Percentiles rank a stretch among this genome's conserved stretches.
These are phyloP conservation scores for Glaucidium brasilianum DNA, from an alignment of 2,113 vertebrate species.

Conservation along the genomic window DNA sequence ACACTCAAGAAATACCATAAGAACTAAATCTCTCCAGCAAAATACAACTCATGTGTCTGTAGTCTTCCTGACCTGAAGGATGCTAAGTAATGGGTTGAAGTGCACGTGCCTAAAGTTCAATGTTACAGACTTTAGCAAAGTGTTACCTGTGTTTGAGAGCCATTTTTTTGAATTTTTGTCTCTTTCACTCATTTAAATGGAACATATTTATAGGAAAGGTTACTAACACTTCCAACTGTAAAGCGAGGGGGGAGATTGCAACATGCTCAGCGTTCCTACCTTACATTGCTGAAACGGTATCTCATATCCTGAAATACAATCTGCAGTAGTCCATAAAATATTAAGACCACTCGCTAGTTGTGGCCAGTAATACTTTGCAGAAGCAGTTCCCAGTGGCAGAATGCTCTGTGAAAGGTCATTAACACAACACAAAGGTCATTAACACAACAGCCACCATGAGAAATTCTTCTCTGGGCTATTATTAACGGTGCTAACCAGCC, in stretches of 20 bases:
- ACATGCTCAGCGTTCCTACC: not conserved
- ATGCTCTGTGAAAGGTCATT: not conserved
- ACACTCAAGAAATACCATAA: not conserved
- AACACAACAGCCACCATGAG: not conserved
- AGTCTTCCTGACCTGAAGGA: not conserved
- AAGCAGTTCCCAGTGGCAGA: not conserved
- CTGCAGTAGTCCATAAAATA: not conserved
- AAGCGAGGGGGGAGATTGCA: not conserved
- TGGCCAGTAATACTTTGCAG: not conserved
- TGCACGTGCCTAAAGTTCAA: rapidly evolving
- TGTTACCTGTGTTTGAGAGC: not conserved
- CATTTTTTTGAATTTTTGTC: too few relatives aligned
- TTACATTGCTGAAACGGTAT: not conserved
- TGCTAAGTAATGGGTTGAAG: not conserved
- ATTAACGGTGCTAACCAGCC: not conserved
- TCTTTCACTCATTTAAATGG: not conserved
- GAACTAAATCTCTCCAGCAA: not conserved
- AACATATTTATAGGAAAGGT: not conserved
- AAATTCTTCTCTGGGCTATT: not conserved
- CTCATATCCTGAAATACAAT: conserved; percentile 38
- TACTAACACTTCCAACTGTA: not conserved
- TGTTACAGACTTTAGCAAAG: not conserved
- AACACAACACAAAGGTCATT: conserved; percentile 23
- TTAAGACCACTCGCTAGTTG: rapidly evolving
- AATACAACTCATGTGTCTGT: rapidly evolving